Percentiles rank a stretch among this genome's conserved stretches.
phyloP scores from a whole-genome alignment of 64 coral and sea anemone species.

The Actinia equina region DNA sequence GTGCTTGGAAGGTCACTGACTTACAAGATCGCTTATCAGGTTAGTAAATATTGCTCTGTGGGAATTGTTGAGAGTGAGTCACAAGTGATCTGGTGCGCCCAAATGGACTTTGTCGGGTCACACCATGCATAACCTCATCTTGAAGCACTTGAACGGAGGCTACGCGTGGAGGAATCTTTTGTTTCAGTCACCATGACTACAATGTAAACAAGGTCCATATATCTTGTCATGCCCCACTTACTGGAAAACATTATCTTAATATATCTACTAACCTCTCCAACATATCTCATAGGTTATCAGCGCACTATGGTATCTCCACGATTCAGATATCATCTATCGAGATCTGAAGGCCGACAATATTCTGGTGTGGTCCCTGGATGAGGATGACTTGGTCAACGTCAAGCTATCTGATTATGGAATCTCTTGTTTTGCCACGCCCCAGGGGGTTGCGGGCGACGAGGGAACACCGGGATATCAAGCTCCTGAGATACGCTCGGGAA shows the following conservation, averaged over 20 bases:
- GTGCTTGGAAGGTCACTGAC: conserved; percentile 68
- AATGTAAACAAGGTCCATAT: neutral
- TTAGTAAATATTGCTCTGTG: neutral
- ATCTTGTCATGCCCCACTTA: too few relatives aligned
- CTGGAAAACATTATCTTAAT: too few relatives aligned
- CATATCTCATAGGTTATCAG: conserved; percentile 58
- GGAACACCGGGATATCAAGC: conserved; percentile 98
- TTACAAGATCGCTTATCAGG: conserved; percentile 96
- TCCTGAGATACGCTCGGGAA: conserved; percentile 84
- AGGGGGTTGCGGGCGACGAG: conserved; percentile 94
- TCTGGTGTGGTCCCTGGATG: conserved; percentile 75
- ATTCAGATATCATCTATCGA: conserved; percentile 93
- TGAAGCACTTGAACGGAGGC: too few relatives aligned
- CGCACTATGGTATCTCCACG: conserved; percentile 93
- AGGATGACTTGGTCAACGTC: conserved; percentile 62
- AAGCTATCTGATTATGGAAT: conserved; percentile 98
- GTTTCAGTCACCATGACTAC: neutral
- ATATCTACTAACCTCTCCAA: neutral
- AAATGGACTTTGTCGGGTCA: too few relatives aligned
- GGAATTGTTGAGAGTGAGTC: too few relatives aligned
- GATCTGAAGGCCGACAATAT: conserved; percentile 95
- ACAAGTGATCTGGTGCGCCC: too few relatives aligned
- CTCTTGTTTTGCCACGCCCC: conserved; percentile 90
- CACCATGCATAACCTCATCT: too few relatives aligned
- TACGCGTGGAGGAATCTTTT: neutral